Evolutionary conservation across 1,140 invertebrate species (phyloP).

Genomic region (Papilio helenus): DNA sequence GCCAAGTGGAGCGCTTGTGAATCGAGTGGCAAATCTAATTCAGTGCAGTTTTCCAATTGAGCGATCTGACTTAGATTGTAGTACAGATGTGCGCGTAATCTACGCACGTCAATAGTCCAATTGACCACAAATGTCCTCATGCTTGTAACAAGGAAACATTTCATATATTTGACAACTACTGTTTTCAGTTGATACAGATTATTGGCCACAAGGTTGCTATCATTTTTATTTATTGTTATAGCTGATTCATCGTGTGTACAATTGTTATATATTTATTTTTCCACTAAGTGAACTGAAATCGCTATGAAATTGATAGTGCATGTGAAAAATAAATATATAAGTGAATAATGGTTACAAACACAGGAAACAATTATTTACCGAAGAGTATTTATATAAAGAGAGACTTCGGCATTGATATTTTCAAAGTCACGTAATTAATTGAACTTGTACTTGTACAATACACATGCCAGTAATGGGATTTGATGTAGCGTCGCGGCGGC

Average conservation of each 20-base stretch:
- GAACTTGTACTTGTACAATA: background rate
- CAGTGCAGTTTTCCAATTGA: slow-evolving; percentile 23
- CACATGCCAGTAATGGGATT: background rate
- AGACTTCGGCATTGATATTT: background rate
- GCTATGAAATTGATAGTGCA: too few species aligned
- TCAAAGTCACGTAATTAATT: background rate
- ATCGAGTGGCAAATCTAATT: background rate
- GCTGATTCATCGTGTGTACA: too few species aligned
- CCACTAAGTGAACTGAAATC: too few species aligned
- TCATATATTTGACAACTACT: too few species aligned
- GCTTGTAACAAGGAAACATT: too few species aligned
- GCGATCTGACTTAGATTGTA: background rate
- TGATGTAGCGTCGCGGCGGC: background rate
- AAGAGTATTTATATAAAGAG: background rate
- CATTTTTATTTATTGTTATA: too few species aligned
- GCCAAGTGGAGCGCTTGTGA: background rate
- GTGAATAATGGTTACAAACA: too few species aligned
- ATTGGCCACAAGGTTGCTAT: too few species aligned
- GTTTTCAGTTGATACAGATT: too few species aligned
- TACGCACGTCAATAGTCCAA: background rate
- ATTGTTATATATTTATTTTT: too few species aligned
- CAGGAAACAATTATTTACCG: too few species aligned
- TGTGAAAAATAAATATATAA: too few species aligned
- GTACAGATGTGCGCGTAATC: background rate
- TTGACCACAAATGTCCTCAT: background rate